Evolutionary conservation across 2,797 vertebrate genomes (phyloP), one percentile per base, ranked within the genome.

Genomic region (Psittacula derbiana): DNA sequence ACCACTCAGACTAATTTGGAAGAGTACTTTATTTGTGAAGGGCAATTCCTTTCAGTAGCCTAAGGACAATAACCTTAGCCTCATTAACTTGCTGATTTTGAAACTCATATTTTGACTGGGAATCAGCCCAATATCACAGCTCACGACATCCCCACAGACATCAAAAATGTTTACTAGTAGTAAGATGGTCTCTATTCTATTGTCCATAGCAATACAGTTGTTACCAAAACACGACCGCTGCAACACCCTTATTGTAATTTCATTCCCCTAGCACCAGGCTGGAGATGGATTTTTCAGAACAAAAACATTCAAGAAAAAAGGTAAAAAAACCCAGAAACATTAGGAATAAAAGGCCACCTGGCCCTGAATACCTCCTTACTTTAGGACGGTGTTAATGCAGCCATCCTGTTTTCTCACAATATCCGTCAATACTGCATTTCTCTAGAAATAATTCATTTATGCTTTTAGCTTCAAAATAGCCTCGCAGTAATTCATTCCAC

Each of bases 391-490:
- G 4, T 33, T 94, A 88, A 92, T 49, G 64, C 28, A 93, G 65
- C 49, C 75, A 41, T 91, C 49, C 76, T 75, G 50, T 78, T 92
- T 95, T 92, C 40, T 80, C 74, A 86, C 55, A 96, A 69, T 40
- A 88, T 61, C 60, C 60, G n/a, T 71, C 88, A 92, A 89, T 72
- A 66, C 25, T 36, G 30, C 28, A 55, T 69, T 83, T 66, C 83
- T 91, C 65, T 80, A 94, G 74, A 95, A 97, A 89, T 19, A 96
- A 94, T 47, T 95, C 64, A 47, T 89, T 91, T 89, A 80, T 86
- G 69, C 33, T 90, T 80, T 92, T 76, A 89, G 47, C 57, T 96
- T 88, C 61, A 80, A 66, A 90, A 75, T 41, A 90, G 61, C 44
- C 95, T 94, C 44, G 52, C 30, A 4, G 3, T 92, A 95, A 97